Conservation (phyloP, 2,113 vertebrate genomes). For the Ploceus nigricollis region DNA sequence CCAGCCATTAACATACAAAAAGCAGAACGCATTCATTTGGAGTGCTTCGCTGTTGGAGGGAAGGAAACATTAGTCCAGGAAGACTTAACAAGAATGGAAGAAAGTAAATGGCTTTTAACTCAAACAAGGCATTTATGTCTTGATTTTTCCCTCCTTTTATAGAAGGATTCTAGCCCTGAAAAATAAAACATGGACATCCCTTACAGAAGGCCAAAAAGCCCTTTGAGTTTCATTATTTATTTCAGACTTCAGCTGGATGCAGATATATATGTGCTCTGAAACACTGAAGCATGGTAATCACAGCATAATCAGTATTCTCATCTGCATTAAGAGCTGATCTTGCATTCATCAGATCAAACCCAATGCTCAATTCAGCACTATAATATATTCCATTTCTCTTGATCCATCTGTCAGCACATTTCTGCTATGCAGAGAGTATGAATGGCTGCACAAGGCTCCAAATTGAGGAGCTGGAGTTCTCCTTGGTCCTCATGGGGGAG, state of each 20-base stretch:
- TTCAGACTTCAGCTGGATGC: neutral
- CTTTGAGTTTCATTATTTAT: neutral
- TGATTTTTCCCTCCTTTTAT: neutral
- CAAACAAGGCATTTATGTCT: neutral
- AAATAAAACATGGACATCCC: neutral
- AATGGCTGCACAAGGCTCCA: neutral
- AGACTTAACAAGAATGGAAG: neutral
- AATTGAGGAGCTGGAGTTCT: neutral
- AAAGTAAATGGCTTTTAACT: neutral
- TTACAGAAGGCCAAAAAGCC: neutral
- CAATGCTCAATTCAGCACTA: neutral
- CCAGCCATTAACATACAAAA: slow-evolving; percentile 4
- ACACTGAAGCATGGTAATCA: neutral
- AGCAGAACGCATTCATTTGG: neutral
- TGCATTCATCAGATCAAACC: slow-evolving; percentile 3
- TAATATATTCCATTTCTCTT: slow-evolving; percentile 21
- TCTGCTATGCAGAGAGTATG: neutral
- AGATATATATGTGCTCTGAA: neutral
- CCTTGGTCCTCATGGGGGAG: neutral
- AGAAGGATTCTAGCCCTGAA: neutral
- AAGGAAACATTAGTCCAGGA: slow-evolving; percentile 5
- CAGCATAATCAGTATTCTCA: slow-evolving; percentile 27
- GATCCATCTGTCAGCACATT: slow-evolving; percentile 3
- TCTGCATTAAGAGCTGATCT: slow-evolving; percentile 32
- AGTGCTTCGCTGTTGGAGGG: neutral